Conservation (phyloP, 2,797 vertebrate species). For the Sciaenops ocellatus region DNA sequence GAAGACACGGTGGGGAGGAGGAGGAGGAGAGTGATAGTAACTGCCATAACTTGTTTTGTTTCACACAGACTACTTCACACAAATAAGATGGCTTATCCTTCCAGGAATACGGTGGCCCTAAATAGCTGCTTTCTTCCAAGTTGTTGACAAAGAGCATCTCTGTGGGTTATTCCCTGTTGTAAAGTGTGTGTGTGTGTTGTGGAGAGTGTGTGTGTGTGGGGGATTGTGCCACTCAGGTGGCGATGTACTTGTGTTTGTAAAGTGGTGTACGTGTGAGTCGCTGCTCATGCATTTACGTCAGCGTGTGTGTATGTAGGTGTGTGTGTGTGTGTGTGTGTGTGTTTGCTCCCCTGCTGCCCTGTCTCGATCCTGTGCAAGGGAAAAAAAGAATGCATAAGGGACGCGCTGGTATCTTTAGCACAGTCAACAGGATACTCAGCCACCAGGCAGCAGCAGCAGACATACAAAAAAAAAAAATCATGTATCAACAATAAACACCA, state of each 20-base stretch:
- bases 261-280: conserved; percentile 47
- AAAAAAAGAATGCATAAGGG: conserved; percentile 51
- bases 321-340: conserved; percentile 21
- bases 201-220: conserved; percentile 15
- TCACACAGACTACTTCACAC: conserved; percentile 63
- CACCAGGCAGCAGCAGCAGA: conserved; percentile 40
- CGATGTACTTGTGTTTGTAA: conserved; percentile 48
- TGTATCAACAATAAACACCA: conserved; percentile 3
- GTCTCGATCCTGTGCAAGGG: conserved; percentile 53
- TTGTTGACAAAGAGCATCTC: conserved; percentile 85
- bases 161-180: conserved; percentile 71
- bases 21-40: conserved; percentile 37
- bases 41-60: conserved; percentile 75
- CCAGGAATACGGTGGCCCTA: conserved; percentile 80
- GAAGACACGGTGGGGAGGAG: conserved; percentile 29
- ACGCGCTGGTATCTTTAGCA: conserved; percentile 64
- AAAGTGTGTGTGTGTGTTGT: conserved; percentile 33
- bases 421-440: conserved; percentile 69
- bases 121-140: conserved; percentile 82
- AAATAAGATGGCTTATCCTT: conserved; percentile 80
- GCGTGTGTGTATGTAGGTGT: neutral
- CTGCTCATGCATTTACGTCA: conserved; percentile 38
- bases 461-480: neutral
- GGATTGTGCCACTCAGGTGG: conserved; percentile 59
- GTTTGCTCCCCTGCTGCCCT: conserved; percentile 44